Base-by-base conservation (phyloP, 2,888 invertebrate genomes). In the Pristionchus maxplancki region DNA sequence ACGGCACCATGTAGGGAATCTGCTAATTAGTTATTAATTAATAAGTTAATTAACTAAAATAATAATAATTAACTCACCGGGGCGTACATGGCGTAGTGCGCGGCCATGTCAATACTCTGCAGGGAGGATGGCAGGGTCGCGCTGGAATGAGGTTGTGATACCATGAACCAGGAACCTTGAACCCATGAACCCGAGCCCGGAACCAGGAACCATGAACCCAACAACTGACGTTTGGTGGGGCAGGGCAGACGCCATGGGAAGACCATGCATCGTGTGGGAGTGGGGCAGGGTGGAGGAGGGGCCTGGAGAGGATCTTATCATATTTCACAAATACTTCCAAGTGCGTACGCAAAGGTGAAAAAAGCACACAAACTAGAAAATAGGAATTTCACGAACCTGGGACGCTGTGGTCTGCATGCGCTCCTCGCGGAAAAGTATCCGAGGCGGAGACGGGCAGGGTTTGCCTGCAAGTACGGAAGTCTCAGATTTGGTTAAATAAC, bases 1-100 rank as follows among this genome's bases (percentile, higher is more conserved):
- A 91, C 9, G 93, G 91, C 40, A 93, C 89, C 89, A 92, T 90
- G 85, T 91, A 90, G 48, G 90, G 88, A 89, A 92, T 88, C 91
- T 92, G 37, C 71, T 11, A 31, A 13, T 28, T 71, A 44, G 4
- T 37, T 82, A n/a, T n/a, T 28, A 82, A n/a, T 50, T 9, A 1
- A 58, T 24, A 50, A 58, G 28, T 48, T 15, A 31, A 34, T 82
- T 53, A 28, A 53, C 3, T 53, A 34, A 13, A 50, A 34, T 34
- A 31, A 82, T 44, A n/a, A n/a, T 31, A 82, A 28, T 44, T 28
- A 20, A 40, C 67, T 48, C 9, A 87, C 86, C 48, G 86, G 86
- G 8, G 67, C 50, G 24, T 87, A 87, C 86, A 87, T 87, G 67
- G 44, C 86, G 40, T 87, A 87, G 40, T 87, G 86, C 44, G 86